phyloP scores from a whole-genome alignment of 2,797 vertebrate species.

The Catostomus latipinnis region DNA sequence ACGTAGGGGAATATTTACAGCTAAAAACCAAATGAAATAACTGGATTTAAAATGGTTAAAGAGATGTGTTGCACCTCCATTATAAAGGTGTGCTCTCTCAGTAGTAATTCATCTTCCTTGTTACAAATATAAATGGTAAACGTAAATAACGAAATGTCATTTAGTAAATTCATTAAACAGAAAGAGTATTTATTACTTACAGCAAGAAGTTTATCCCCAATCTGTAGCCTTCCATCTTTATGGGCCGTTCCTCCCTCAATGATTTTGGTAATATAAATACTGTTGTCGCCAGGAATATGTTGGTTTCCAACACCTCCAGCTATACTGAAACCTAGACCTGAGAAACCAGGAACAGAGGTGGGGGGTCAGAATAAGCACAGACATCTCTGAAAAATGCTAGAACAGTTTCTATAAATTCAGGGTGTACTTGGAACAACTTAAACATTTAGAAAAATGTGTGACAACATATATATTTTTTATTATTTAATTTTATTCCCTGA shows the following conservation, averaged over 20 bases:
- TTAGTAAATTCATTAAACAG: background rate
- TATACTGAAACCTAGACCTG: conserved; percentile 98
- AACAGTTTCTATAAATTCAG: background rate
- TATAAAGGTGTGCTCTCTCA: background rate
- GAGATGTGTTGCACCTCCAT: background rate
- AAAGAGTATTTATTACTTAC: conserved; percentile 68
- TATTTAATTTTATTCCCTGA: too few relatives aligned
- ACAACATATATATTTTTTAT: too few relatives aligned
- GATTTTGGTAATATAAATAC: conserved; percentile 98
- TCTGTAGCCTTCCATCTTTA: conserved; percentile 95
- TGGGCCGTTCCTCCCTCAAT: conserved; percentile 97
- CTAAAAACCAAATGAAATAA: background rate
- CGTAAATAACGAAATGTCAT: background rate
- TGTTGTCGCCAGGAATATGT: conserved; percentile 96
- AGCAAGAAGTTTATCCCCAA: conserved; percentile 95
- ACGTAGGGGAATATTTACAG: background rate
- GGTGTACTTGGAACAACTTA: too few relatives aligned
- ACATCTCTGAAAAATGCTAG: background rate
- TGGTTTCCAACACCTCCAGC: conserved; percentile 97
- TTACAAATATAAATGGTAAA: too few relatives aligned
- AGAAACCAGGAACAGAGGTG: conserved; percentile 17
- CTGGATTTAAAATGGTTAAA: background rate
- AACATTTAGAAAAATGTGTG: too few relatives aligned
- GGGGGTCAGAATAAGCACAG: background rate
- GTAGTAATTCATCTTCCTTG: background rate